Evolutionary conservation across 2,797 vertebrate species (phyloP).

Genomic region (Trachurus trachurus): DNA sequence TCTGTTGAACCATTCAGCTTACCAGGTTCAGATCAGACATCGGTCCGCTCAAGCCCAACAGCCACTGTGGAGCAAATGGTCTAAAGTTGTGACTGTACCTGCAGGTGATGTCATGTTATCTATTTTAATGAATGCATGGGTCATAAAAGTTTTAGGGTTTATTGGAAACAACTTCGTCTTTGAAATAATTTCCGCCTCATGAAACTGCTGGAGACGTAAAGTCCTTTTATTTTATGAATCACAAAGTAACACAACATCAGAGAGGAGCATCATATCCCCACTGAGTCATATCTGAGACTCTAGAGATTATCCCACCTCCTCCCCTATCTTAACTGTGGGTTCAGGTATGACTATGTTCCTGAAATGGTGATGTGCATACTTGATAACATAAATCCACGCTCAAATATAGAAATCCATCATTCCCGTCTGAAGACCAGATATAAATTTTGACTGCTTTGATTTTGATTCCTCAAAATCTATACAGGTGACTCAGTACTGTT

Average conservation of each 20-base stretch:
- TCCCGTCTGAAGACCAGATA: background rate
- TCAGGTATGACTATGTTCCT: background rate
- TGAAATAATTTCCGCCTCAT: background rate
- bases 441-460: background rate
- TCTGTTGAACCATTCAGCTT: slow-evolving; percentile 56
- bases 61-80: slow-evolving; percentile 83
- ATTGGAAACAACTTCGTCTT: background rate
- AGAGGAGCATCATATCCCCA: background rate
- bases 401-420: background rate
- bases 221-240: background rate
- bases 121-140: background rate
- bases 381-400: too few relatives aligned
- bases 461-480: background rate
- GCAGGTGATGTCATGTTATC: slow-evolving; percentile 67
- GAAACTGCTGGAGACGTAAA: background rate
- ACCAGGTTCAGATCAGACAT: slow-evolving; percentile 75
- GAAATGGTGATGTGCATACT: background rate
- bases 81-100: slow-evolving; percentile 64
- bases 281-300: background rate
- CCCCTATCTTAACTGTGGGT: background rate
- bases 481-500: background rate
- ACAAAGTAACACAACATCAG: background rate
- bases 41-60: slow-evolving; percentile 34
- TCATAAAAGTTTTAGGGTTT: background rate
- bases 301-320: background rate